Conservation (phyloP, 1,140 invertebrate genomes). For the Meloidogyne exigua region DNA sequence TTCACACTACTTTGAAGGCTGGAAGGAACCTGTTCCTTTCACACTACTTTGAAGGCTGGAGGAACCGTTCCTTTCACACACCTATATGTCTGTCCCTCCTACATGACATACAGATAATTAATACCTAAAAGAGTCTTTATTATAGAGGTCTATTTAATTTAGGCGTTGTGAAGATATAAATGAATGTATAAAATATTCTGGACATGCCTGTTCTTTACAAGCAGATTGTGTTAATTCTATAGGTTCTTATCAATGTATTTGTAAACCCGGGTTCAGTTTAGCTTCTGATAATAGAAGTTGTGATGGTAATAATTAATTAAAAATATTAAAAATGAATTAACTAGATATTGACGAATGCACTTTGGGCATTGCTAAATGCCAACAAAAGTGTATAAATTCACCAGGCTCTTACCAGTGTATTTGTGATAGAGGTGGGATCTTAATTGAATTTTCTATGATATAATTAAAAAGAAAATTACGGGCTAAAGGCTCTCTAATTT, state of each 20-base stretch:
- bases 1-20: no score
- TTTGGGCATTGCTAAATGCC: slow-evolving; percentile 34
- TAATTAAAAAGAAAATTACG: no score
- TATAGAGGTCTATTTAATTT: no score
- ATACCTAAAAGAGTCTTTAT: no score
- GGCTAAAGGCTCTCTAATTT: no score
- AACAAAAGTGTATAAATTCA: slow-evolving; percentile 51
- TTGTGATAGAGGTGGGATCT: slow-evolving; percentile 66
- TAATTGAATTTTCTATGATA: no score
- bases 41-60: no score
- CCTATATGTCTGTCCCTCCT: no score
- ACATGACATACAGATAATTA: no score
- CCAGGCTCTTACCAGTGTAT: slow-evolving; percentile 51
- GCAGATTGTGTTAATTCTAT: slow-evolving; percentile 62
- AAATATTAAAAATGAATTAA: background rate
- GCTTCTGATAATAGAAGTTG: slow-evolving; percentile 54
- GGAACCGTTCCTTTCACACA: no score
- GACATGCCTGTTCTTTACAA: slow-evolving; percentile 59
- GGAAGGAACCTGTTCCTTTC: no score
- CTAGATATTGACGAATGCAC: slow-evolving; percentile 47
- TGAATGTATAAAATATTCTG: slow-evolving; percentile 60
- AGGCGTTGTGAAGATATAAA: slow-evolving; percentile 57
- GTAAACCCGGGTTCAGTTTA: slow-evolving; percentile 67
- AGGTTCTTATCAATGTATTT: slow-evolving; percentile 62
- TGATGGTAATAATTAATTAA: slow-evolving; percentile 51